Percentiles rank a stretch among this genome's conserved stretches.
phyloP scores from a whole-genome alignment of 2,797 vertebrate genomes.

The Rhincodon typus region DNA sequence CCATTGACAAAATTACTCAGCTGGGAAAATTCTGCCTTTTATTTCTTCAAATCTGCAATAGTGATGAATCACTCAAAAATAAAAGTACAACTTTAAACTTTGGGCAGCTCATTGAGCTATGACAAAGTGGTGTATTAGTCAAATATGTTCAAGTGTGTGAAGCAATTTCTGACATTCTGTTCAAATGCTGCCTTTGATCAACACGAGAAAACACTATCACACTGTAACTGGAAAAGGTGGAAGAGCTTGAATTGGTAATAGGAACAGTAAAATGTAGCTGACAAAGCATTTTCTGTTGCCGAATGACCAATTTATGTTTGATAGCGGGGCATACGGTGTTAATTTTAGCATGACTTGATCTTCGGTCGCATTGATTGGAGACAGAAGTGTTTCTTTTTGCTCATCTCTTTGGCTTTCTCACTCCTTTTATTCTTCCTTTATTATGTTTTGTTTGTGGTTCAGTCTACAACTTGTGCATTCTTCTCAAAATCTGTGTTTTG shows the following conservation, averaged over 20 bases:
- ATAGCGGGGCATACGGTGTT: not conserved
- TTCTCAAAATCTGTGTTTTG: not conserved
- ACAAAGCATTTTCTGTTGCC: not conserved
- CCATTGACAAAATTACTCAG: too few relatives aligned
- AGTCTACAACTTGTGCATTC: not conserved
- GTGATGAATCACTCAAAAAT: not conserved
- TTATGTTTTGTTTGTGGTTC: not conserved
- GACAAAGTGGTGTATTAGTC: not conserved
- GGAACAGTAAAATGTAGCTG: not conserved
- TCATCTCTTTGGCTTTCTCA: not conserved
- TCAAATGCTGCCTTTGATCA: not conserved
- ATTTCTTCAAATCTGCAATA: not conserved
- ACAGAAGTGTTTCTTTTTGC: not conserved
- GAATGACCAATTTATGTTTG: not conserved
- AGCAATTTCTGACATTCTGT: not conserved
- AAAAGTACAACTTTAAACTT: not conserved
- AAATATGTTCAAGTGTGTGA: not conserved
- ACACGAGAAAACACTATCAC: not conserved
- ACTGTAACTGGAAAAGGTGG: not conserved
- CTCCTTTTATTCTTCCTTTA: not conserved
- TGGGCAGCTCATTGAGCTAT: not conserved
- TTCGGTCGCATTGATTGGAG: not conserved
- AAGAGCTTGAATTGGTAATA: not conserved
- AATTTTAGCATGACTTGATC: not conserved
- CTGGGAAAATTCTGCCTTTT: too few relatives aligned